phyloP scores from a whole-genome alignment of 2,888 invertebrate genomes.

The Branchellion lobata region DNA sequence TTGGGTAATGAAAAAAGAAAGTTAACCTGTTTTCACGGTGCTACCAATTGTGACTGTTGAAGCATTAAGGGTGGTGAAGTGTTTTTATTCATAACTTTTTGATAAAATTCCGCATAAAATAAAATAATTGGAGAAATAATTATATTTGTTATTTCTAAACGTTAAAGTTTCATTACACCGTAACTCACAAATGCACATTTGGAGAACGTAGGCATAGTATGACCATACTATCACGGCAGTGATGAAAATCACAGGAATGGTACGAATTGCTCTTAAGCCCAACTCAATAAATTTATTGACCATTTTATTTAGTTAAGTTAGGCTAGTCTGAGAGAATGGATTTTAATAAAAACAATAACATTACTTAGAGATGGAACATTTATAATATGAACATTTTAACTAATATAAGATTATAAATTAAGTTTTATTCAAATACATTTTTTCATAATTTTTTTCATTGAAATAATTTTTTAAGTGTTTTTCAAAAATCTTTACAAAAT shows the following conservation, averaged over 20 bases:
- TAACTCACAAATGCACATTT: slow-evolving; percentile 77
- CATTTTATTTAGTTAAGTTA: slow-evolving; percentile 40
- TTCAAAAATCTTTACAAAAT: too few species aligned
- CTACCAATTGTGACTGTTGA: slow-evolving; percentile 78
- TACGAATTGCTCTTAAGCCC: slow-evolving; percentile 69
- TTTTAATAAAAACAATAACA: slow-evolving; percentile 9
- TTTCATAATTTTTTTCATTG: too few species aligned
- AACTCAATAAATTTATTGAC: slow-evolving; percentile 38
- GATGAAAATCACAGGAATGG: slow-evolving; percentile 93
- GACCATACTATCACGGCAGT: slow-evolving; percentile 87
- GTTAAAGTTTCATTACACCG: not conserved
- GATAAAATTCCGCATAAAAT: slow-evolving; percentile 2
- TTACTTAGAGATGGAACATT: not conserved
- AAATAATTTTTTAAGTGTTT: too few species aligned
- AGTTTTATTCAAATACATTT: too few species aligned
- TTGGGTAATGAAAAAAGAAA: too few species aligned
- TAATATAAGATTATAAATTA: not conserved
- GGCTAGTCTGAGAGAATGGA: not conserved
- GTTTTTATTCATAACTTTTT: slow-evolving; percentile 46
- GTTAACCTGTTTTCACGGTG: slow-evolving; percentile 73
- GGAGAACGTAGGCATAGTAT: slow-evolving; percentile 95
- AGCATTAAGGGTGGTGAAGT: slow-evolving; percentile 55
- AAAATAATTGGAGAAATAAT: too few species aligned
- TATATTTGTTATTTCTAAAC: not conserved
- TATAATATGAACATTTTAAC: not conserved